Conservation (phyloP, 2,113 vertebrate genomes). For the Sminthopsis crassicaudata region DNA sequence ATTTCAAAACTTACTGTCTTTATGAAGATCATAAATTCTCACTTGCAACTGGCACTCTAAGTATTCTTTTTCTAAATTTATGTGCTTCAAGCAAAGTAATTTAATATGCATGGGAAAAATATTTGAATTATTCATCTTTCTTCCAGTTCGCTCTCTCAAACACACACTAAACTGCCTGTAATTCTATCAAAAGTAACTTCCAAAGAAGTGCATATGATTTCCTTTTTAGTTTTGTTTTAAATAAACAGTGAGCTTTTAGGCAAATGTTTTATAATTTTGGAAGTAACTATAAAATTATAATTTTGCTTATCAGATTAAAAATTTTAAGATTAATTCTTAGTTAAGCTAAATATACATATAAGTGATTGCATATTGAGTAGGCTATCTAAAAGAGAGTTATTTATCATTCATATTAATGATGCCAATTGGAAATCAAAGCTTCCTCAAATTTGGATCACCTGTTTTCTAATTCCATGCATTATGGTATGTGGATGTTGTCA, state of each 20-base stretch:
- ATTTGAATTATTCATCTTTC: constrained; percentile 11
- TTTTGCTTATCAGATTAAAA: not conserved
- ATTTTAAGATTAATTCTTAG: constrained; percentile 4
- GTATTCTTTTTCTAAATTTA: constrained; percentile 33
- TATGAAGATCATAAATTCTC: not conserved
- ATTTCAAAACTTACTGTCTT: not conserved
- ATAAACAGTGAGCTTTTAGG: not conserved
- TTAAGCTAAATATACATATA: not conserved
- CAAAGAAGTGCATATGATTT: constrained; percentile 24
- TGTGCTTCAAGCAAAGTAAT: constrained; percentile 45
- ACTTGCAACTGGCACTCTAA: not conserved
- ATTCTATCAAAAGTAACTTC: constrained; percentile 29
- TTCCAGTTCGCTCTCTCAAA: not conserved
- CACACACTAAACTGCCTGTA: not conserved
- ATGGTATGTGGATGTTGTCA: not conserved
- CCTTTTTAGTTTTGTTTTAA: not conserved
- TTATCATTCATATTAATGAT: not conserved
- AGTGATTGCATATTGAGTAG: not conserved
- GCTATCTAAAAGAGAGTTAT: not conserved
- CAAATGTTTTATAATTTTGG: not conserved
- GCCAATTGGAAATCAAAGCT: not conserved
- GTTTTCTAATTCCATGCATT: not conserved
- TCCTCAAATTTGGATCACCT: not conserved
- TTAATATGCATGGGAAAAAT: not conserved
- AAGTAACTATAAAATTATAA: not conserved